These are phyloP conservation scores for Nezara viridula DNA, from an alignment of 2,888 invertebrate species.

Conservation along the genomic window DNA sequence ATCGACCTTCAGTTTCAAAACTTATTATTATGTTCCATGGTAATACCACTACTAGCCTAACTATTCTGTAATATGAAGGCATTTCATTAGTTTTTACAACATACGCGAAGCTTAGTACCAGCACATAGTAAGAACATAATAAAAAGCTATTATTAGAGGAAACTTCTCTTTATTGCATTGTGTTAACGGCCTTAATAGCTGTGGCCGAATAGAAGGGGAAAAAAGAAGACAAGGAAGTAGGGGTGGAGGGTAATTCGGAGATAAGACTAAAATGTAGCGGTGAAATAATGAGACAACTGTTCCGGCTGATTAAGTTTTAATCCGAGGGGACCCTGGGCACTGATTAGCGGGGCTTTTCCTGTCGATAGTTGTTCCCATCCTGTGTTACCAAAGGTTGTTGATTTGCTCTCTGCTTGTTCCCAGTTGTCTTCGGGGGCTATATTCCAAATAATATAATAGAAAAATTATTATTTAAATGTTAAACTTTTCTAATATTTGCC, in stretches of 20 bases:
- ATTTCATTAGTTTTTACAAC: background rate
- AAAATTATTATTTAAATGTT: too few relatives aligned
- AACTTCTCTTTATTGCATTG: background rate
- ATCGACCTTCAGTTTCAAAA: too few relatives aligned
- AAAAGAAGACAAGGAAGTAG: background rate
- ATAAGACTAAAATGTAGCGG: slow-evolving; percentile 14
- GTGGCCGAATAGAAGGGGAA: background rate
- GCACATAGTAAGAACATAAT: background rate
- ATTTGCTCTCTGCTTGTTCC: too few relatives aligned
- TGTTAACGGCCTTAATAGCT: background rate
- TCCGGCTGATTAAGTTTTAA: slow-evolving; percentile 43
- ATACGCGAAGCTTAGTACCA: background rate
- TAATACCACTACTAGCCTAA: too few relatives aligned
- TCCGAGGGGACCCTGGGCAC: slow-evolving; percentile 18
- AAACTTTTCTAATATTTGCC: too few relatives aligned
- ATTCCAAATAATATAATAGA: too few relatives aligned
- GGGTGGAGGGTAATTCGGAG: background rate
- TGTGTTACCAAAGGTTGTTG: too few relatives aligned
- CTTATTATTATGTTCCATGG: too few relatives aligned
- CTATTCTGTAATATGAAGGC: too few relatives aligned
- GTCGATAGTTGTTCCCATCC: background rate
- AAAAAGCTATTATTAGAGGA: background rate
- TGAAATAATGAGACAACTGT: slow-evolving; percentile 46
- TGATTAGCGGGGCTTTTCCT: slow-evolving; percentile 10
- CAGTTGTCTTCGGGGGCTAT: too few relatives aligned